phyloP scores from a whole-genome alignment of 2,797 vertebrate species.

The Enteromius anoplus region DNA sequence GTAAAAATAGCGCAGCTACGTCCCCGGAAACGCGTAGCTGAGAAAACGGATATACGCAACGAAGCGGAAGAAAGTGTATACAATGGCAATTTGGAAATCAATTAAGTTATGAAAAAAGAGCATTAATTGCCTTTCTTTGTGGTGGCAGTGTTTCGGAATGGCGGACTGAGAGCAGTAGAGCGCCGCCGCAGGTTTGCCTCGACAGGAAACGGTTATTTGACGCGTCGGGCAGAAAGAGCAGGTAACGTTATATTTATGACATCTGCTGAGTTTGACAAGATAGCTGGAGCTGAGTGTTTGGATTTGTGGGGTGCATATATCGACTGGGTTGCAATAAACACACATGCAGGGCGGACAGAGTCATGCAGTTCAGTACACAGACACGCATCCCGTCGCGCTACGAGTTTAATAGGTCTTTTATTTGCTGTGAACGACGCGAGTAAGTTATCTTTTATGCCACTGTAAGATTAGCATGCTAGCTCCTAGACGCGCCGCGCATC shows the following conservation, averaged over 20 bases:
- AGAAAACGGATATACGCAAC: conserved; percentile 70
- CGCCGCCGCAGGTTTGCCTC: conserved; percentile 37
- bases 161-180: conserved; percentile 71
- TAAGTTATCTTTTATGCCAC: background rate
- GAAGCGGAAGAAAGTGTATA: conserved; percentile 65
- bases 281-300: conserved; percentile 45
- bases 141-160: conserved; percentile 77
- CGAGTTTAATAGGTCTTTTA: background rate
- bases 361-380: background rate
- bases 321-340: background rate
- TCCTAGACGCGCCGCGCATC: background rate
- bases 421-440: background rate
- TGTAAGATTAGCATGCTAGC: conserved; percentile 29
- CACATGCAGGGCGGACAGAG: background rate
- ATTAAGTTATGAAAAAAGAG: conserved; percentile 86
- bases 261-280: conserved; percentile 61
- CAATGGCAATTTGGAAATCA: conserved; percentile 79
- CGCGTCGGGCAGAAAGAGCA: conserved; percentile 51
- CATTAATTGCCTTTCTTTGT: conserved; percentile 87
- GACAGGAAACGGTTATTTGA: conserved; percentile 45
- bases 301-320: background rate
- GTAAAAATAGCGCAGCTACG: conserved; percentile 57
- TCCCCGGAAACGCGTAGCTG: conserved; percentile 59
- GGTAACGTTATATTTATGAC: conserved; percentile 62
- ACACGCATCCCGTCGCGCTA: background rate